Conservation (phyloP, 1,140 invertebrate genomes). For the Zaprionus inermis region DNA sequence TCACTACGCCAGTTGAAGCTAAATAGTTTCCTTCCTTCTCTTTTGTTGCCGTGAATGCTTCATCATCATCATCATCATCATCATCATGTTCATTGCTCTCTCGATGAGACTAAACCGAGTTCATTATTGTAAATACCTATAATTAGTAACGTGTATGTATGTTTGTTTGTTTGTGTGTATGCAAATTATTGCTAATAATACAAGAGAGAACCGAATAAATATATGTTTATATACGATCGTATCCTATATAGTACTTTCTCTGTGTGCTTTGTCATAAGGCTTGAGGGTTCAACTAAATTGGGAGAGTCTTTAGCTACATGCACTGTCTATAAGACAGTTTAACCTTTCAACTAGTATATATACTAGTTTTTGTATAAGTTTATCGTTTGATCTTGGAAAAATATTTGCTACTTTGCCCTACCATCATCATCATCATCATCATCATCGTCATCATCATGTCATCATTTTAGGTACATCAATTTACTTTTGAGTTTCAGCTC, state of each 20-base stretch:
- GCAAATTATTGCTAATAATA: constrained; percentile 80
- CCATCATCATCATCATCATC: neutral
- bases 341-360: neutral
- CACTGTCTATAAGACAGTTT: constrained; percentile 4
- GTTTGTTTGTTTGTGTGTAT: constrained; percentile 40
- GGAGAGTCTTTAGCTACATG: constrained; percentile 29
- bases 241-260: constrained; percentile 21
- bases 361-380: neutral
- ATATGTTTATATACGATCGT: constrained; percentile 21
- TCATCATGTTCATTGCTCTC: constrained; percentile 58
- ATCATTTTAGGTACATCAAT: constrained; percentile 74
- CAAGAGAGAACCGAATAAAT: constrained; percentile 60
- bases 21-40: constrained; percentile 48
- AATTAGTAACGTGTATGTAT: constrained; percentile 16
- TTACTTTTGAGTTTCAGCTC: constrained; percentile 40
- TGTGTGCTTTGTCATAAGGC: constrained; percentile 4
- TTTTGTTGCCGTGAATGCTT: constrained; percentile 34
- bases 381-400: constrained; percentile 12
- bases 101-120: constrained; percentile 63
- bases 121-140: constrained; percentile 46
- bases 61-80: constrained; percentile 53
- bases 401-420: constrained; percentile 43
- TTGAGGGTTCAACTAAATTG: constrained; percentile 3
- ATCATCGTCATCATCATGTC: constrained; percentile 35
- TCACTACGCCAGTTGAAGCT: constrained; percentile 80